These are phyloP conservation scores for Bombylius discolor DNA, from an alignment of 2,888 invertebrate genomes.

Conservation along the genomic window DNA sequence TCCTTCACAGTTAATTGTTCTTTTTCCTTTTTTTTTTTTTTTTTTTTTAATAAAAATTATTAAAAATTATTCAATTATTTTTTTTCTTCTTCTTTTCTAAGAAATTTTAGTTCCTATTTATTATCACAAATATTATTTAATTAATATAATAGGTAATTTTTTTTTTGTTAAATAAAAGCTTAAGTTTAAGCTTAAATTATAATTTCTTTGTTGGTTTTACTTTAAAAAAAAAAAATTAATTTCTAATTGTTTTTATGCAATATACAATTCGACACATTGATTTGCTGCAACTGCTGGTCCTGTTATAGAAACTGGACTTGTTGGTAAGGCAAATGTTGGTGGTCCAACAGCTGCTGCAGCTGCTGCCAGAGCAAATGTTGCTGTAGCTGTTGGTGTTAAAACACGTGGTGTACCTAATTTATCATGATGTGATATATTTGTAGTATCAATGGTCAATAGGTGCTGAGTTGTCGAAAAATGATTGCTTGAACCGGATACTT, in stretches of 20 bases:
- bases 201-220: too few species aligned
- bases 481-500: neutral
- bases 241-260: slow-evolving; percentile 1
- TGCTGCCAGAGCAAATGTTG: slow-evolving; percentile 7
- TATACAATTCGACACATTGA: slow-evolving; percentile 13
- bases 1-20: too few species aligned
- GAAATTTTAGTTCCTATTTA: too few species aligned
- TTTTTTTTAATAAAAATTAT: too few species aligned
- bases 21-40: too few species aligned
- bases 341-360: slow-evolving; percentile 8
- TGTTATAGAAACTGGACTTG: slow-evolving; percentile 3
- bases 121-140: too few species aligned
- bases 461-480: slow-evolving; percentile 8
- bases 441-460: slow-evolving; percentile 12
- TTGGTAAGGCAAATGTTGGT: slow-evolving; percentile 2
- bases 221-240: too few species aligned
- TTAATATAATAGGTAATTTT: too few species aligned
- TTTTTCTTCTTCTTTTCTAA: too few species aligned
- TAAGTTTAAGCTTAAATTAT: too few species aligned
- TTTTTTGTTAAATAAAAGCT: too few species aligned
- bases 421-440: slow-evolving; percentile 7
- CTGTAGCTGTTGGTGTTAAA: slow-evolving; percentile 6
- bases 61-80: too few species aligned
- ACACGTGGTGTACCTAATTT: slow-evolving; percentile 10
- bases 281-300: slow-evolving; percentile 6